Base-by-base conservation (phyloP, 2,797 vertebrate species). In the Menidia menidia region DNA sequence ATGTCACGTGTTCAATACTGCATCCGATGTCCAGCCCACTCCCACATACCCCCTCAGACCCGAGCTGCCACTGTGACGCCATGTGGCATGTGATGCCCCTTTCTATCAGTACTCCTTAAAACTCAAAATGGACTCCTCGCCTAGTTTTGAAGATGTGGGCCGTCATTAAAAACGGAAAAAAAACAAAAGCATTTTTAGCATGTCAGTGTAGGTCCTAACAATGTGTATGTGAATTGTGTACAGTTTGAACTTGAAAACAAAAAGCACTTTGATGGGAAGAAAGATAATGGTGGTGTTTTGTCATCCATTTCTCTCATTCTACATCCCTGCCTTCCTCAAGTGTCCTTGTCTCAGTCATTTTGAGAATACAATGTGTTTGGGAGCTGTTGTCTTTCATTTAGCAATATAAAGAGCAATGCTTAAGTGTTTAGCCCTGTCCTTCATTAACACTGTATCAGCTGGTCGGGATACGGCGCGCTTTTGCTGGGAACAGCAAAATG, bases 181-280 rank as follows among this genome's bases (percentile, higher is more conserved):
- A 60, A 73, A 75, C 44, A 0, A 2, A 68, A 50, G 1, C 80
- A 64, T 84, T 88, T 79, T 66, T 35, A 84, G 91, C 91, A 93
- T 93, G 92, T 80, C 88, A 77, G 63, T 78, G 19, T 80, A 64
- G 77, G 81, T 91, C 60, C 52, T 67, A 83, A 72, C 51, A 54
- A 77, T 30, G 71, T 85, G 65, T 82, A 60, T 87, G 75, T 88
- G 81, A 90, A 83, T 78, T 87, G 63, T 89, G 80, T 84, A 88
- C 78, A 85, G 81, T 81, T 90, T 77, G 58, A 87, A 73, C 68
- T 71, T 78, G 1, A 73, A 82, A 84, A 87, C 80, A 87, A 89
- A 77, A 78, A 88, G 90, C 89, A 92, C 88, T 90, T 91, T 92
- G 85, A 89, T 73, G 71, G 73, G 62, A 88, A 83, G 73, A 84